Percentiles rank a stretch among this genome's conserved stretches.
These are phyloP conservation scores for Anagyrus pseudococci DNA, from an alignment of 2,888 invertebrate genomes.

Conservation along the genomic window DNA sequence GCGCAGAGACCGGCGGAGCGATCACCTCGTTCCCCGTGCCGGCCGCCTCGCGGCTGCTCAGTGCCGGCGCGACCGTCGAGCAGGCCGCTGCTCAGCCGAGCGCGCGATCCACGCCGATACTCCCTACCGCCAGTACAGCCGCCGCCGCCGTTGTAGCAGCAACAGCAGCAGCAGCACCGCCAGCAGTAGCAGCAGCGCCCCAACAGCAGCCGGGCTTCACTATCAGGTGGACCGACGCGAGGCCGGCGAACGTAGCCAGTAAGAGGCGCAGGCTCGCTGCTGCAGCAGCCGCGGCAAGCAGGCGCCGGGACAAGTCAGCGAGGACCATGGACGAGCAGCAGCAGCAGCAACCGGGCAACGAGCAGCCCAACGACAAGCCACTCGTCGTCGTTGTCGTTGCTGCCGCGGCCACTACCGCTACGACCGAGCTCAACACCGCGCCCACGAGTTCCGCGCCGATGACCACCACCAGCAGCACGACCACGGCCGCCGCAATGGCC, in stretches of 20 bases:
- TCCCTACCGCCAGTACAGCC: constrained; percentile 33
- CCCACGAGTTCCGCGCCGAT: too few relatives aligned
- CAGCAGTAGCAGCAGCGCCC: constrained; percentile 36
- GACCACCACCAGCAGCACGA: constrained; percentile 8
- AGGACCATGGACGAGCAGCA: constrained; percentile 24
- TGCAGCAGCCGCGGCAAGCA: constrained; percentile 22
- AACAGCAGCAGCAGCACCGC: constrained; percentile 38
- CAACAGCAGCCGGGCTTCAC: constrained; percentile 37
- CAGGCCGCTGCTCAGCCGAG: constrained; percentile 46
- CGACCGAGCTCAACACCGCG: too few relatives aligned
- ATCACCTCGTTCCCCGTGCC: constrained; percentile 39
- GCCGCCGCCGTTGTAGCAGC: constrained; percentile 48
- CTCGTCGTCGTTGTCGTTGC: too few relatives aligned
- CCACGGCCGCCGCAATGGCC: too few relatives aligned
- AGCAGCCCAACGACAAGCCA: too few relatives aligned
- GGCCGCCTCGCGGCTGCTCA: constrained; percentile 48
- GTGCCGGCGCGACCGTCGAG: constrained; percentile 59
- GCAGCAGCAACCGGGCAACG: too few relatives aligned
- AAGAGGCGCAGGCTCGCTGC: constrained; percentile 39
- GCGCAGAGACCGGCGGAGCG: constrained; percentile 43
- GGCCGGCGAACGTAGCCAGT: constrained; percentile 34
- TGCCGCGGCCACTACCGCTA: background rate
- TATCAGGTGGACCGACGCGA: constrained; percentile 47
- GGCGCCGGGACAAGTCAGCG: constrained; percentile 30
- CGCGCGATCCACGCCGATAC: constrained; percentile 31